Percentiles rank a stretch among this genome's conserved stretches.
Conservation (phyloP, 1,140 invertebrate genomes). For the Drosophila mayri region DNA sequence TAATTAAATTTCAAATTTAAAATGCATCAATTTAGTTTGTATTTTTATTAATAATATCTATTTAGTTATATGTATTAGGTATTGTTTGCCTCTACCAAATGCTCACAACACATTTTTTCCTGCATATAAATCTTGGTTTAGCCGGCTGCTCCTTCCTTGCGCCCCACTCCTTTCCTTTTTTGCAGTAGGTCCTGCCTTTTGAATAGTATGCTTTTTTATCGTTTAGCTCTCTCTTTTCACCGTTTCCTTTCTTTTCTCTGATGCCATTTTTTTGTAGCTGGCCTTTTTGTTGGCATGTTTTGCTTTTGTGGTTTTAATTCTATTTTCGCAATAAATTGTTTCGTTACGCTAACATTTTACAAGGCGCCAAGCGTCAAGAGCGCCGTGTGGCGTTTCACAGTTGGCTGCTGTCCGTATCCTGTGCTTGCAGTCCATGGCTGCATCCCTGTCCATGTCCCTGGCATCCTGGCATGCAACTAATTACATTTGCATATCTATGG, state of each 20-base stretch:
- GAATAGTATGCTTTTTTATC: slow-evolving; percentile 54
- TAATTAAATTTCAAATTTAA: neutral
- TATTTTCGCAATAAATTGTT: slow-evolving; percentile 83
- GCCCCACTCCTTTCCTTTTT: slow-evolving; percentile 18
- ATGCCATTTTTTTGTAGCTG: slow-evolving; percentile 27
- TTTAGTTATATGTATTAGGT: slow-evolving; percentile 1
- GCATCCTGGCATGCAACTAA: slow-evolving; percentile 68
- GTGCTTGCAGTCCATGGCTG: slow-evolving; percentile 21
- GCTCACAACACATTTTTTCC: slow-evolving; percentile 38
- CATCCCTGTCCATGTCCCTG: slow-evolving; percentile 43
- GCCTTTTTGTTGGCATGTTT: slow-evolving; percentile 63
- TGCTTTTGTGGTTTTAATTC: slow-evolving; percentile 83
- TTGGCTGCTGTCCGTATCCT: slow-evolving; percentile 63
- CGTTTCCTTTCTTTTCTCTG: slow-evolving; percentile 49
- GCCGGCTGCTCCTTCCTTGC: slow-evolving; percentile 63
- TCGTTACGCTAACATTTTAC: slow-evolving; percentile 79
- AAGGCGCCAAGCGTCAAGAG: slow-evolving; percentile 48
- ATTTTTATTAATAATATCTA: neutral
- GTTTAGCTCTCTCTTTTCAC: slow-evolving; percentile 39
- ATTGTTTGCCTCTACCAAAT: slow-evolving; percentile 1
- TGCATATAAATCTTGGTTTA: slow-evolving; percentile 82
- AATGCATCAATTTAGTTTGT: neutral
- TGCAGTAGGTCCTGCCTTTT: slow-evolving; percentile 51
- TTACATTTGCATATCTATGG: slow-evolving; percentile 82
- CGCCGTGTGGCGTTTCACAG: slow-evolving; percentile 62